Conservation (phyloP, 2,113 vertebrate genomes). For the Takifugu flavidus region DNA sequence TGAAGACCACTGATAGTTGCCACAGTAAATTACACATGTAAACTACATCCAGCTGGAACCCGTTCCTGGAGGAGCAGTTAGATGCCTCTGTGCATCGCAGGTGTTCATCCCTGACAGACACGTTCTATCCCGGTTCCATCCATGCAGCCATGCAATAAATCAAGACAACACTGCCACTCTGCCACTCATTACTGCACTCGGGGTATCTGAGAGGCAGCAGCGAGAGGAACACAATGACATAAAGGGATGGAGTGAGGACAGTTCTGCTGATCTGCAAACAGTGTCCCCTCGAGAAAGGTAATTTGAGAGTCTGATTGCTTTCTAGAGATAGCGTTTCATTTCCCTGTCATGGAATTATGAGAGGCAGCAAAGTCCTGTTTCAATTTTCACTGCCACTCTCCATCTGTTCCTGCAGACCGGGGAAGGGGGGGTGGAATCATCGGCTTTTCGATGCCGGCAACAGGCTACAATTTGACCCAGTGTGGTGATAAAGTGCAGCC, state of each 20-base stretch:
- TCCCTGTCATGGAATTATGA: constrained; percentile 60
- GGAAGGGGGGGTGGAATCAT: constrained; percentile 21
- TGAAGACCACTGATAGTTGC: too few species aligned
- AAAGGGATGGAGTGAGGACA: constrained; percentile 42
- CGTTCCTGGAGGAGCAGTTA: constrained; percentile 49
- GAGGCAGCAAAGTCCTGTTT: constrained; percentile 49
- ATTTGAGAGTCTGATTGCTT: constrained; percentile 68
- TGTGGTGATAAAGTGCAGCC: constrained; percentile 47
- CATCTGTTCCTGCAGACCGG: constrained; percentile 42
- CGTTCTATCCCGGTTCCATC: constrained; percentile 61
- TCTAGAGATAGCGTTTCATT: constrained; percentile 61
- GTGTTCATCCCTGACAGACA: constrained; percentile 64
- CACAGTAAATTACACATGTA: background rate
- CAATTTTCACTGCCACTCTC: constrained; percentile 52
- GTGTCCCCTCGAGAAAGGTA: constrained; percentile 47
- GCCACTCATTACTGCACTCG: constrained; percentile 56
- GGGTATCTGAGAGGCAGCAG: constrained; percentile 20
- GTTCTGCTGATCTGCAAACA: constrained; percentile 58
- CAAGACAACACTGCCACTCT: constrained; percentile 57
- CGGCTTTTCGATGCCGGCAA: constrained; percentile 50
- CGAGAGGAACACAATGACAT: constrained; percentile 33
- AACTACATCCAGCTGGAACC: constrained; percentile 16
- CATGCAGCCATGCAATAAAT: constrained; percentile 69
- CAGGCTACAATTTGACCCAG: constrained; percentile 48
- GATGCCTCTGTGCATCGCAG: constrained; percentile 57